Base-by-base conservation (phyloP, 2,797 vertebrate species). In the Gila robusta region DNA sequence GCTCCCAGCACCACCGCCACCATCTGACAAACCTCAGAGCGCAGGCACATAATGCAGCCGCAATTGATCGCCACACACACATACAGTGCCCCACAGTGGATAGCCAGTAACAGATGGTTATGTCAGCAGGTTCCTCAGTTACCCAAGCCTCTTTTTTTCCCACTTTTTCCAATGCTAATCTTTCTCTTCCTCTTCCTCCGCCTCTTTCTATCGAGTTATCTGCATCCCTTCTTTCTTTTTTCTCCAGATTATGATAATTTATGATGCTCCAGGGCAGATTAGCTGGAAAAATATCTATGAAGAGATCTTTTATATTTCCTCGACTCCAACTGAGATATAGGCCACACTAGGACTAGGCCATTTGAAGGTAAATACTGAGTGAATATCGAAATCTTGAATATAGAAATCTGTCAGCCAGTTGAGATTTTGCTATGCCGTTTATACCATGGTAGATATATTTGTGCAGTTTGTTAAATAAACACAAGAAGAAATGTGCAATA, bases 61-160 rank as follows among this genome's bases (percentile, higher is more conserved):
- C 73, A 56, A 82, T 82, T 82, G 81, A 82, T 78, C 86, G 14
- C 52, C 79, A 59, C 85, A 77, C 74, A 86, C 79, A 76, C 72
- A 73, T 52, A 59, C 69, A 83, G 72, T 44, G 66, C 47, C 76
- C n/a, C 77, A 59, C 84, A 56, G 74, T 49, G 76, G 87, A 87
- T 67, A 88, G 74, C 79, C 85, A 62, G 49, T 84, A 88, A 87
- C 89, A 91, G 89, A 89, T 90, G 90, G 90, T 79, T 82, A 62
- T 89, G 87, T 90, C 89, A 90, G 88, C 87, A 83, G 82, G 84
- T 82, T 85, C 69, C 78, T 79, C 59, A 82, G 79, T 81, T 82
- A 81, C 72, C 47, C 71, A 69, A 47, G 67, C 76, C 79, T 80
- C 10, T 79, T 74, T 88, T 71, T 64, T 71, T 64, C 0, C 72